Percentiles rank a stretch among this genome's conserved stretches.
phyloP scores from a whole-genome alignment of 2,113 vertebrate genomes.

The Electrona antarctica region DNA sequence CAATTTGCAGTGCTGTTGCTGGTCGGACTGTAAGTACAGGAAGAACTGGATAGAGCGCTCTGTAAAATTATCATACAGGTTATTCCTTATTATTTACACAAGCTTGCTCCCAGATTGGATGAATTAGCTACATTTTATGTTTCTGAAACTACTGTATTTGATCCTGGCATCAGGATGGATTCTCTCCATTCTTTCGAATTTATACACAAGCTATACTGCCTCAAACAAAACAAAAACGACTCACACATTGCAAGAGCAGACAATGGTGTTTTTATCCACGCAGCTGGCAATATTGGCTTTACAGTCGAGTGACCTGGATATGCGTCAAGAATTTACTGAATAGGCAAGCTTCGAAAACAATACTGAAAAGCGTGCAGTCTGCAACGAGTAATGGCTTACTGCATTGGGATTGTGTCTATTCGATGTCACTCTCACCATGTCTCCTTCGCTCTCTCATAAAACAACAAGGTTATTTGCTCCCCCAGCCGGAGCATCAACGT shows the following conservation, averaged over 20 bases:
- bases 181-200: neutral
- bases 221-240: neutral
- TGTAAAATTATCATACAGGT: too few species aligned
- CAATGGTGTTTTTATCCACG: neutral
- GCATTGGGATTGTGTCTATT: slow-evolving; percentile 41
- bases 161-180: neutral
- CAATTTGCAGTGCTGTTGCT: too few species aligned
- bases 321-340: slow-evolving; percentile 29
- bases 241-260: neutral
- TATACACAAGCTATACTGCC: neutral
- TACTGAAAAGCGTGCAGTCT: slow-evolving; percentile 29
- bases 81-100: too few species aligned
- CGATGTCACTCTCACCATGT: slow-evolving; percentile 39
- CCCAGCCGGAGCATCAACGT: slow-evolving; percentile 63
- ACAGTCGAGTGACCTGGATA: neutral
- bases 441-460: slow-evolving; percentile 59
- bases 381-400: slow-evolving; percentile 41
- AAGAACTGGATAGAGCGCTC: too few species aligned
- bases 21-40: too few species aligned
- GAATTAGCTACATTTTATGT: too few species aligned
- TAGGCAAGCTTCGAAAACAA: slow-evolving; percentile 32
- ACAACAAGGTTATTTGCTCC: slow-evolving; percentile 64
- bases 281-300: slow-evolving; percentile 28
- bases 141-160: too few species aligned
- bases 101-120: too few species aligned